Evolutionary conservation across 2,797 vertebrate species (phyloP).

Genomic region (Spea hammondii): DNA sequence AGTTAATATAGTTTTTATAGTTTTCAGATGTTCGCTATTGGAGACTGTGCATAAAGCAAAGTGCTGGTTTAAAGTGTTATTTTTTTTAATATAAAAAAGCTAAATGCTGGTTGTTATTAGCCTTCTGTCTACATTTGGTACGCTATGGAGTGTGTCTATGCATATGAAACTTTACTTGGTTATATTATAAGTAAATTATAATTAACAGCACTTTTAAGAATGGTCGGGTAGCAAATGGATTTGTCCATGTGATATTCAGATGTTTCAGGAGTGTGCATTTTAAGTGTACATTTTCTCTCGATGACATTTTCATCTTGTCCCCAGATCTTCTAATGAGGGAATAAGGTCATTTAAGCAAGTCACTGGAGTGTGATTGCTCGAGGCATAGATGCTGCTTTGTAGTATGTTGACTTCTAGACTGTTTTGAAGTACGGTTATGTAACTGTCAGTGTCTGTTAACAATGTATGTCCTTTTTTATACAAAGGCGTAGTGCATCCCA

Average conservation of each 20-base stretch:
- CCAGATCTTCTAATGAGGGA: slow-evolving; percentile 65
- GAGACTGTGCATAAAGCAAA: too few relatives aligned
- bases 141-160: slow-evolving; percentile 8
- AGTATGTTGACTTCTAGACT: slow-evolving; percentile 51
- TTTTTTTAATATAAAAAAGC: neutral
- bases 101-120: neutral
- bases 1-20: too few relatives aligned
- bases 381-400: slow-evolving; percentile 57
- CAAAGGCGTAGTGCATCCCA: slow-evolving; percentile 54
- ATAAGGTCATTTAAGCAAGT: slow-evolving; percentile 66
- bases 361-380: slow-evolving; percentile 55
- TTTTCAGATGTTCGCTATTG: too few relatives aligned
- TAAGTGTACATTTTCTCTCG: slow-evolving; percentile 57
- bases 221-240: slow-evolving; percentile 50
- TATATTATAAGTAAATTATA: slow-evolving; percentile 9
- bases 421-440: slow-evolving; percentile 64
- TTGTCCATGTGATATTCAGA: slow-evolving; percentile 58
- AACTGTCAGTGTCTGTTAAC: slow-evolving; percentile 57
- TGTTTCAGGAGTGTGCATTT: slow-evolving; percentile 47
- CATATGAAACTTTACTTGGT: slow-evolving; percentile 8
- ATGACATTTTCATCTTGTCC: slow-evolving; percentile 64
- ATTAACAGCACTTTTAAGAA: neutral
- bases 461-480: slow-evolving; percentile 29
- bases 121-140: neutral
- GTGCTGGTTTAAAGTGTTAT: too few relatives aligned